Evolutionary conservation across 2,797 vertebrate genomes (phyloP), one percentile per base, ranked within the genome.

Genomic region (Triplophysa bombifrons): DNA sequence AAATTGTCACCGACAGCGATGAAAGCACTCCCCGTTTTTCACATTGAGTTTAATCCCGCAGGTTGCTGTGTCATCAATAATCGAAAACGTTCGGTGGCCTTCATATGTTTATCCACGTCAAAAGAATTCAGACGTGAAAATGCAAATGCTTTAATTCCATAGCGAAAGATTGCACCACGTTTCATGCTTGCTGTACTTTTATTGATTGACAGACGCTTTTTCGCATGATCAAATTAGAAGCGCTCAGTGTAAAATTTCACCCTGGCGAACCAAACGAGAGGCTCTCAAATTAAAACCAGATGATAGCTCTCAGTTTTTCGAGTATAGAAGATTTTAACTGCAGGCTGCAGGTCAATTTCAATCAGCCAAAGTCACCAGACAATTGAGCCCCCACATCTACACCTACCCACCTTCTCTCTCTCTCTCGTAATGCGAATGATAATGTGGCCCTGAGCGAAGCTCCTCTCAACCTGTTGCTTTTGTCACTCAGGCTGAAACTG

Each of bases 211-310:
- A 85, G 81, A 41, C 75, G 79, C 73, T 67, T 81, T 85, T 86
- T 81, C 60, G 48, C 66, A 48, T 64, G 34, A 55, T 88, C 80
- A 84, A 88, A 89, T 88, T 87, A 68, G 84, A 87, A 16, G 82
- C 60, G 67, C 60, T 84, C 82, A 58, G 51, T 82, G 75, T 85
- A 80, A 71, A 84, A 78, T 85, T 83, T 85, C 82, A 85, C 64
- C 64, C 73, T 67, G 63, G 74, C 61, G 72, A 82, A 85, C 87
- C 80, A 80, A 86, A 88, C 27, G 79, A 89, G 86, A 88, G 80
- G 79, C 83, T 84, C 83, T 88, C 81, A 75, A 90, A 78, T 90
- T 83, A 88, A 89, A 88, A 85, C 64, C 83, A 83, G 80, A 83
- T 66, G 77, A 78, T 76, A 30, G 53, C 81, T 85, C 50, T 22